Evolutionary conservation across 2,888 invertebrate species (phyloP), one percentile per base, ranked within the genome.

Genomic region (Coenonympha arcania): DNA sequence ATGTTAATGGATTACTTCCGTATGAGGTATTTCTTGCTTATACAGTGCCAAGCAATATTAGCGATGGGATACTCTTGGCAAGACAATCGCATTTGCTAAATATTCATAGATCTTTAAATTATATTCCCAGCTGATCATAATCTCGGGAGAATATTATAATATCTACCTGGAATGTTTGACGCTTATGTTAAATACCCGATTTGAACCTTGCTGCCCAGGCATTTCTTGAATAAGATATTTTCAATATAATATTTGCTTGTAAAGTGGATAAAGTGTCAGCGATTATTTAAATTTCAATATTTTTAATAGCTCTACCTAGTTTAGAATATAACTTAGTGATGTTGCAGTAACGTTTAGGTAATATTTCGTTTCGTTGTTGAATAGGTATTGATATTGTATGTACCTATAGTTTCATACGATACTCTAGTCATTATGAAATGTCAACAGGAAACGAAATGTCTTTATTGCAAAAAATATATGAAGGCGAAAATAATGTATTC

Each of bases 1-100:
- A 78, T 74, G 73, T 70, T 76, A 81, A 79, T 81, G 73, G 77
- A 73, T 77, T 72, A 71, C 74, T 74, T 69, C 79, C 79, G 71
- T 74, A 72, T 68, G 59, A 57, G 71, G 75, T 55, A 63, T 59
- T 48, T 54, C 40, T 48, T 48, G 41, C 45, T 51, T 54, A 40
- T 26, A 30, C 47, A 43, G 36, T 18, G 30, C 45, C 44, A 44
- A 50, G 39, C 39, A 31, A 45, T 50, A 54, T 48, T 48, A 31
- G 50, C 43, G 46, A 49, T 52, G 50, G 51, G 47, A 52, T 44
- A 37, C 22, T 20, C 41, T 43, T 70, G 72, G 68, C 71, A 71
- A 68, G 64, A 73, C 72, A 70, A 75, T 76, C 70, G 71, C 63
- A 57, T 65, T 66, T 46, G 20, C 20, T 69, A 67, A 71, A 69